Evolutionary conservation across 1,140 invertebrate genomes (phyloP), one percentile per base, ranked within the genome.

Genomic region (Ditylenchus dipsaci): DNA sequence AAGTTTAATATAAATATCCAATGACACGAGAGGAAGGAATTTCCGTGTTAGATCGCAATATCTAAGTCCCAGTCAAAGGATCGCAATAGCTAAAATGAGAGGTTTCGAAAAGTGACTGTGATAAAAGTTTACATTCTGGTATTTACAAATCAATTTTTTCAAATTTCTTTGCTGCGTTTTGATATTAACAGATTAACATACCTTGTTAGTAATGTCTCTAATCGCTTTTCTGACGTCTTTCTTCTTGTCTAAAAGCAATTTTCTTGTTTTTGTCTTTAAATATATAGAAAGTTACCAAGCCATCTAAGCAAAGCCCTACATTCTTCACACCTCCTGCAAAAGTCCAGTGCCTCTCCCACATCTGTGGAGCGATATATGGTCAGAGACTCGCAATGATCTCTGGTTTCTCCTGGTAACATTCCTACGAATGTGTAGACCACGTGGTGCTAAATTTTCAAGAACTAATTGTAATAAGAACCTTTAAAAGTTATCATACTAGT

Each of bases 321-420:
- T 49, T 76, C 75, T 67, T 79, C 76, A 56, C 70, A 79, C 19
- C 77, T 72, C 8, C 73, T 27, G 49, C 64, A 76, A 57, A 79
- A 79, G 56, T 76, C 75, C 21, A 76, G 27, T 15, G 77, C 75
- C 30, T 78, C 75, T n/a, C 56, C 65, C 11, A 73, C 42, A 30
- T 76, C 71, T 9, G 43, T 30, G 9, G 74, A 67, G 26, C 27
- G 67, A 26, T 33, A 61, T 3, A 61, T 61, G 43, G 63, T 65
- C 61, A 65, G n/a, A 11, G 63, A 61, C n/a, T 65, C 63, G n/a
- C 27, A 21, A 30, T 61, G n/a, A 21, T 21, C 59, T 19, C 27
- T 23, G 13, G 7, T 21, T 21, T 56, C n/a, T 19, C 63, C 42
- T 38, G 33, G 33, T 11, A 38, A 38, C 60, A 23, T 29, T 9